Evolutionary conservation across 2,888 invertebrate species (phyloP).

Genomic region (Drosophila niveifrons): DNA sequence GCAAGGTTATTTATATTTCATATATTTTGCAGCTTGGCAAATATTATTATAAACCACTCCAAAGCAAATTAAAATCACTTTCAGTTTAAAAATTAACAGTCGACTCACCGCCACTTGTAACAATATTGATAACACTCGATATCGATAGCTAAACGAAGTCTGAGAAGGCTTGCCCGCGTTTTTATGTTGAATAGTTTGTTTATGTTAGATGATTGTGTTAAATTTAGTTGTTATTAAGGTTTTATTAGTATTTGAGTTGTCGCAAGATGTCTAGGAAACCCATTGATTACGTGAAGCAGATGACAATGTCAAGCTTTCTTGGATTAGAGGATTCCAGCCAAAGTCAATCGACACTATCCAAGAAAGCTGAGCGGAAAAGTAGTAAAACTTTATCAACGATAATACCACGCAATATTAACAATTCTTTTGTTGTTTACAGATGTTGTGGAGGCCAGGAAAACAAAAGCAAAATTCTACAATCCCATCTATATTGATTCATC

Average conservation of each 20-base stretch:
- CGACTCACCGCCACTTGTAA: neutral
- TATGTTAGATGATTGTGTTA: conserved; percentile 18
- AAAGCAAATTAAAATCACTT: no score
- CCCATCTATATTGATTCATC: conserved; percentile 83
- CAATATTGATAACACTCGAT: conserved; percentile 20
- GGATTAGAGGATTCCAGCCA: conserved; percentile 55
- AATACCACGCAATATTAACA: neutral
- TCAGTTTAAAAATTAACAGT: neutral
- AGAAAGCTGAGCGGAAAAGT: conserved; percentile 29
- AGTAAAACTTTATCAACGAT: neutral
- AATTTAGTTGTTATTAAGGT: conserved; percentile 14
- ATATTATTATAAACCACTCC: no score
- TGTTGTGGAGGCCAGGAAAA: conserved; percentile 26
- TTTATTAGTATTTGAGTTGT: neutral
- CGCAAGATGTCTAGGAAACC: conserved; percentile 40
- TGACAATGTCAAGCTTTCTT: conserved; percentile 77
- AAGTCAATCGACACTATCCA: conserved; percentile 35
- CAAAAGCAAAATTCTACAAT: conserved; percentile 63
- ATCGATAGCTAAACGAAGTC: conserved; percentile 4
- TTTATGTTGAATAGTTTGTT: conserved; percentile 35
- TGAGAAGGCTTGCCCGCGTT: conserved; percentile 36
- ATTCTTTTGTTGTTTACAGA: conserved; percentile 31
- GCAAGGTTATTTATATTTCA: no score
- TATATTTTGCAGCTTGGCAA: no score
- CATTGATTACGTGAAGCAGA: conserved; percentile 61